Evolutionary conservation across 2,113 vertebrate genomes (phyloP).

Genomic region (Verasper variegatus): DNA sequence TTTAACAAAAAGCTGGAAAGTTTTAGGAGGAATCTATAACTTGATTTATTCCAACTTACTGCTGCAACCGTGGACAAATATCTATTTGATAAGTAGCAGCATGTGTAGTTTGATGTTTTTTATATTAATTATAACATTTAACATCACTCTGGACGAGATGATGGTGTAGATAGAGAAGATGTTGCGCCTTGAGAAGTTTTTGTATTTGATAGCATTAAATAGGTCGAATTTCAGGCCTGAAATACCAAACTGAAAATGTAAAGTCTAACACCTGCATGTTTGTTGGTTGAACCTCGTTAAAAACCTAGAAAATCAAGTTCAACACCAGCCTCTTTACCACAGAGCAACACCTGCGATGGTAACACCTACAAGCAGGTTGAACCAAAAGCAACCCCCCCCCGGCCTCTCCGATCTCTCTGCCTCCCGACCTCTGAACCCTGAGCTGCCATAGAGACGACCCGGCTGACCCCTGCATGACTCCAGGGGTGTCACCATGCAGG

Average conservation of each 20-base stretch:
- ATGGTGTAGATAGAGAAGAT: no score
- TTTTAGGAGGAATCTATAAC: not conserved
- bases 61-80: not conserved
- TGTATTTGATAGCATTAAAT: no score
- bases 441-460: conserved; percentile 43
- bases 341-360: not conserved
- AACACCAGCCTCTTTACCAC: not conserved
- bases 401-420: not conserved
- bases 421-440: conserved; percentile 40
- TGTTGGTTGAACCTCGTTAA: no score
- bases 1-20: not conserved
- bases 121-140: no score
- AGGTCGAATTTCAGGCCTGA: no score
- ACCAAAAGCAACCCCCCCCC: conserved; percentile 22
- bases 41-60: not conserved
- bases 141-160: no score
- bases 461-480: conserved; percentile 35
- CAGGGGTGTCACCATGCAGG: conserved; percentile 41
- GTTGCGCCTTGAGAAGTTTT: no score
- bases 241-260: no score
- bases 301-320: no score
- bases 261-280: no score
- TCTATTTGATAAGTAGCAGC: no score
- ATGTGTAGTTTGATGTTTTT: no score
- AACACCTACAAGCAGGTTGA: conserved; percentile 4